Evolutionary conservation across 2,113 vertebrate species (phyloP).

Genomic region (Agapornis roseicollis): DNA sequence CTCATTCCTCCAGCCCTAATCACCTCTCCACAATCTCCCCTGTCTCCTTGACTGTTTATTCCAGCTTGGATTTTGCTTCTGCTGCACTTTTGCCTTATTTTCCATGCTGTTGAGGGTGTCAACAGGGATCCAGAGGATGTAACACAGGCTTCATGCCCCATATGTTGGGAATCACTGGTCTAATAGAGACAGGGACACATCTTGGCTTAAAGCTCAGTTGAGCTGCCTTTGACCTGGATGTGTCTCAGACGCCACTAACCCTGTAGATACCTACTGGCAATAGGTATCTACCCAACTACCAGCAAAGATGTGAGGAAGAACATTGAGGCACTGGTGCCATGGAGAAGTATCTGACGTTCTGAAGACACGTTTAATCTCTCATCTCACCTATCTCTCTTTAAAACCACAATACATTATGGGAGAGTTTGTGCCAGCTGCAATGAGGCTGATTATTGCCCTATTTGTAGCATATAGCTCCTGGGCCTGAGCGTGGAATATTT

Average conservation of each 20-base stretch:
- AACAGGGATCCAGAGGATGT: neutral
- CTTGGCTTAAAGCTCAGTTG: neutral
- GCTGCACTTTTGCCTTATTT: neutral
- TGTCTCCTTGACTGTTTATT: neutral
- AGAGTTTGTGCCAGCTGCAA: neutral
- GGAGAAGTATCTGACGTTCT: neutral
- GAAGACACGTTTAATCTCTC: neutral
- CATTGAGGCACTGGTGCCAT: neutral
- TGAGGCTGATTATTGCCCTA: neutral
- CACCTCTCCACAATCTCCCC: neutral
- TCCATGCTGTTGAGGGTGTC: rapidly evolving
- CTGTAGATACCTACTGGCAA: rapidly evolving
- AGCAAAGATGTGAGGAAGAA: neutral
- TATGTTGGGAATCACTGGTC: neutral
- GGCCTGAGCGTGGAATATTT: neutral
- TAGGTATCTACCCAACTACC: neutral
- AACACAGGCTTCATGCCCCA: neutral
- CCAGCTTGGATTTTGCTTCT: neutral
- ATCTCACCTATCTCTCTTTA: neutral
- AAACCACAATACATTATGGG: neutral
- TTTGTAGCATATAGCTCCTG: neutral
- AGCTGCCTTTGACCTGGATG: neutral
- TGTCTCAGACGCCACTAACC: neutral
- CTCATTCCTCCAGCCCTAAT: neutral
- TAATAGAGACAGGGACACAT: neutral